Percentiles rank a stretch among this genome's conserved stretches.
These are phyloP conservation scores for Helicoverpa zea DNA, from an alignment of 1,140 invertebrate species.

Conservation along the genomic window DNA sequence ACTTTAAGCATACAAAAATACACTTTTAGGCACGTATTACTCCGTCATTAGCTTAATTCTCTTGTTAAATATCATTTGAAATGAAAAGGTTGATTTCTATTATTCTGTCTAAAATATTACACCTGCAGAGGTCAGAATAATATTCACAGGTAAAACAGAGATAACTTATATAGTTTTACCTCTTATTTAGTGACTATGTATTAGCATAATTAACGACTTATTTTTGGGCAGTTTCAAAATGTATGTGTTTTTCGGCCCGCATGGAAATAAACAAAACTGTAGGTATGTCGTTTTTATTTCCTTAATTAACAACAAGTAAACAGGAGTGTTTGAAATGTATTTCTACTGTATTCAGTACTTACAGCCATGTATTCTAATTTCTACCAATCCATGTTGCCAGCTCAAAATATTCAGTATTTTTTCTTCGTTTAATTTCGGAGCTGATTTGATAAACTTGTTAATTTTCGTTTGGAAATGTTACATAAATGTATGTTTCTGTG, in stretches of 20 bases:
- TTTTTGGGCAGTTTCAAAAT: background rate
- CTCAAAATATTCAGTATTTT: conserved; percentile 6
- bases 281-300: background rate
- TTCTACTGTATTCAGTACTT: conserved; percentile 10
- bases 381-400: conserved; percentile 25
- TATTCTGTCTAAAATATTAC: too few species aligned
- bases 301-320: background rate
- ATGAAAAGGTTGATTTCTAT: too few species aligned
- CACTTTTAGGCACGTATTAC: too few species aligned
- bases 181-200: too few species aligned
- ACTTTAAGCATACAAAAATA: too few species aligned
- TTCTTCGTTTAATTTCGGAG: background rate
- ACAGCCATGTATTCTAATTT: background rate
- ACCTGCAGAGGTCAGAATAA: too few species aligned
- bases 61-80: too few species aligned
- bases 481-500: conserved; percentile 5
- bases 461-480: background rate
- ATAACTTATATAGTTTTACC: too few species aligned
- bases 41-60: too few species aligned
- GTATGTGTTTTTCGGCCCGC: too few species aligned
- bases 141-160: too few species aligned
- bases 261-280: too few species aligned
- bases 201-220: background rate
- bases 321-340: conserved; percentile 22
- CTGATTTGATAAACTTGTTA: background rate